Conservation (phyloP, 2,113 vertebrate genomes). For the Geococcyx californianus region DNA sequence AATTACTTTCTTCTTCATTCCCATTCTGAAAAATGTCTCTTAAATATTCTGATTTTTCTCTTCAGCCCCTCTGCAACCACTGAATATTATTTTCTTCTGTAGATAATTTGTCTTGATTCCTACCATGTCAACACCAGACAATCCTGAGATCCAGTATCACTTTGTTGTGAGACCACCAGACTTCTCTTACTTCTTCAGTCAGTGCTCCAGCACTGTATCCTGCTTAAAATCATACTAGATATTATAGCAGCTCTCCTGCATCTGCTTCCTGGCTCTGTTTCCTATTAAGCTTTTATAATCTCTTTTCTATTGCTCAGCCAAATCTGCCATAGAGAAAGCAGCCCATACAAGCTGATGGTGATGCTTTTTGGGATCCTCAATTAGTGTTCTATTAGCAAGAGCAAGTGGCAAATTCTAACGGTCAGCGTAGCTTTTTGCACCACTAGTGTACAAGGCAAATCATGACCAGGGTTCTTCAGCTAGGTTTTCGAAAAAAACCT, state of each 20-base stretch:
- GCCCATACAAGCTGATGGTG: not conserved
- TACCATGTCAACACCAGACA: not conserved
- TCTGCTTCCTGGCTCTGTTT: not conserved
- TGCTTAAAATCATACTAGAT: not conserved
- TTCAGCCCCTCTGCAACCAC: not conserved
- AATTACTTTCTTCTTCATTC: not conserved
- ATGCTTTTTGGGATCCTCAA: not conserved
- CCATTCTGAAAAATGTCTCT: not conserved
- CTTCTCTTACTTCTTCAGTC: not conserved
- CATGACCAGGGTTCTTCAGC: not conserved
- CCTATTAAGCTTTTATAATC: not conserved
- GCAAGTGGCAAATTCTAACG: not conserved
- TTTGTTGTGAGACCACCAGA: not conserved
- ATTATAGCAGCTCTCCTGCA: not conserved
- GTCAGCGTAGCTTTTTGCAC: not conserved
- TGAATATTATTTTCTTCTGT: not conserved
- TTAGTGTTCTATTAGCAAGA: not conserved
- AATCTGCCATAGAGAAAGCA: not conserved
- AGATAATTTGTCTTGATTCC: not conserved
- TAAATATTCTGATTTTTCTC: not conserved
- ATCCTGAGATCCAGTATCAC: not conserved
- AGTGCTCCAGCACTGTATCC: not conserved
- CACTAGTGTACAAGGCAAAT: not conserved
- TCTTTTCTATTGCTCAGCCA: not conserved
- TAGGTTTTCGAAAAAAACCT: not conserved